Evolutionary conservation across 2,113 vertebrate genomes (phyloP), one percentile per base, ranked within the genome.

Genomic region (Campylomormyrus tamandua): DNA sequence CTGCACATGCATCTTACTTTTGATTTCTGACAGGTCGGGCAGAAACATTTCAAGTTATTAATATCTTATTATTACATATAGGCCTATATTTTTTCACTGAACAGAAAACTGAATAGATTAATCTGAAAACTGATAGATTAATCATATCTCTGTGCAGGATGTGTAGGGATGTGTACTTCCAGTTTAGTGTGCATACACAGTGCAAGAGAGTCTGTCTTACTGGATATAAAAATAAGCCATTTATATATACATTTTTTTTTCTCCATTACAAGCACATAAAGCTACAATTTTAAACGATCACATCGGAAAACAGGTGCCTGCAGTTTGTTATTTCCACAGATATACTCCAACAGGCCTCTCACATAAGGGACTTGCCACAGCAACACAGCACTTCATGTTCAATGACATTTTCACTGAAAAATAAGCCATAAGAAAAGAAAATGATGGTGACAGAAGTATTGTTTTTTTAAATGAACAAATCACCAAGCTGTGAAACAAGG

Each of bases 1-100:
- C 83, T 89, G 0, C 89, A 84, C 89, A 89, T 89, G 89, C 89
- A 58, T 86, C 90, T 88, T 91, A 83, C 74, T 92, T 88, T 80
- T 56, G 87, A 90, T 90, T 86, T 42, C 31, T 91, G 35, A 89
- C 19, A 27, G 77, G 56, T 89, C 86, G 83, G 87, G 88, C 58
- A 91, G 77, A 56, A 56, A 89, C 70, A 83, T 88, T 88, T 83
- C 86, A 50, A 58, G 39, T 56, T 83, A 70, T 3, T 13, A 90
- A n/a, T 62, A 88, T 90, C 74, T 84, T 85, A 35, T 87, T 92
- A 70, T 13, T 70, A 70, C 24, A n/a, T 70, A 31, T 70, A 70
- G 27, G 62, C 62, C n/a, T 31, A 31, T 13, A 70, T 31, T 91
- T 85, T 52, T 91, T 56, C 21, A 56, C 19, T 56, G 53, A 56